These are phyloP conservation scores for Cydia strobilella DNA, from an alignment of 1,140 invertebrate genomes.

Conservation along the genomic window DNA sequence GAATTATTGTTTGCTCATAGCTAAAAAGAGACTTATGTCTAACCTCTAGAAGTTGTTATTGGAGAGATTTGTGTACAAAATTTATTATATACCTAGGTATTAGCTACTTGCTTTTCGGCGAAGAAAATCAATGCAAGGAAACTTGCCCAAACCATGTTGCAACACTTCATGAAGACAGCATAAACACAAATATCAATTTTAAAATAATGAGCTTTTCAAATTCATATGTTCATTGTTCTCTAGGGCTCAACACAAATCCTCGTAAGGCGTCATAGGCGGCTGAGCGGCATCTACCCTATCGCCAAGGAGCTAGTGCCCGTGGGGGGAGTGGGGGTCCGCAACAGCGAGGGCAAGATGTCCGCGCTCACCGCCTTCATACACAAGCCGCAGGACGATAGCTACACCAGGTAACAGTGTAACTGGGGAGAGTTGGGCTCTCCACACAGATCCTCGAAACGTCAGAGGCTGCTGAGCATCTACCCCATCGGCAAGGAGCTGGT, in stretches of 20 bases:
- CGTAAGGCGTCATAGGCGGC: constrained; percentile 41
- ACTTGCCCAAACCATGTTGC: no score
- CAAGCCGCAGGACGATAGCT: constrained; percentile 37
- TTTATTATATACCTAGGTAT: no score
- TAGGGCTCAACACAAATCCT: constrained; percentile 19
- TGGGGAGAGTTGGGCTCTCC: no score
- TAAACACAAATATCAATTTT: no score
- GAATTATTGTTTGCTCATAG: background rate
- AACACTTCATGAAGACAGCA: no score
- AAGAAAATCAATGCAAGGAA: no score
- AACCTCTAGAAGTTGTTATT: no score
- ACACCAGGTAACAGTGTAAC: background rate
- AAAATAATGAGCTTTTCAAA: no score
- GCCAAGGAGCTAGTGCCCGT: constrained; percentile 35
- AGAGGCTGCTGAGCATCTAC: constrained; percentile 53
- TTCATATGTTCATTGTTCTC: background rate
- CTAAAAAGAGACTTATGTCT: no score
- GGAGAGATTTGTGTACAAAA: no score
- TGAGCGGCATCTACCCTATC: constrained; percentile 57
- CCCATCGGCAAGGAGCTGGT: constrained; percentile 40
- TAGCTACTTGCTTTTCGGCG: no score
- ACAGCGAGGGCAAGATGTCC: constrained; percentile 51
- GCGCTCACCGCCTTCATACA: constrained; percentile 56
- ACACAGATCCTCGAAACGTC: constrained; percentile 36
- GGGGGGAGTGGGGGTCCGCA: constrained; percentile 43